Conservation (phyloP, 2,113 vertebrate species). For the Chaetodon auriga region DNA sequence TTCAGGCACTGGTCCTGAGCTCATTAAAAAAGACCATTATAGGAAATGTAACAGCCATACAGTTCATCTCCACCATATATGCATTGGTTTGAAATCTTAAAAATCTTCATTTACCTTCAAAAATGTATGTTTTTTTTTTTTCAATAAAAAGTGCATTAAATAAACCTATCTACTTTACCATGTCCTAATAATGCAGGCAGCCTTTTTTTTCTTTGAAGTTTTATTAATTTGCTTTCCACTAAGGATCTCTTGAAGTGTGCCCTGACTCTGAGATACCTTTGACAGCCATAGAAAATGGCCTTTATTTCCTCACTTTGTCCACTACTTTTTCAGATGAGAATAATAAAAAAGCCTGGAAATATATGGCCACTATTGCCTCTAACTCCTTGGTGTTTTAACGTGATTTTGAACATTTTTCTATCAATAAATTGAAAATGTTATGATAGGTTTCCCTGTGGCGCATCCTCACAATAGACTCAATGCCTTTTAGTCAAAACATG, state of each 20-base stretch:
- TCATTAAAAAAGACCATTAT: slow-evolving; percentile 61
- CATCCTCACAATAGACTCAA: neutral
- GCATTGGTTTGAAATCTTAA: neutral
- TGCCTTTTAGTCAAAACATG: neutral
- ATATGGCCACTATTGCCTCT: neutral
- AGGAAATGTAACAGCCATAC: slow-evolving; percentile 9
- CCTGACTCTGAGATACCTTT: neutral
- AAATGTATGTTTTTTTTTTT: neutral
- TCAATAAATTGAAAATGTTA: neutral
- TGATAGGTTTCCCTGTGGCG: neutral
- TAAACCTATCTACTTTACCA: neutral
- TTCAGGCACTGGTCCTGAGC: slow-evolving; percentile 51
- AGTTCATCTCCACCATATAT: neutral
- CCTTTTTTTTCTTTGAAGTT: neutral
- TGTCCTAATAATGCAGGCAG: too few relatives aligned
- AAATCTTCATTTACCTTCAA: neutral
- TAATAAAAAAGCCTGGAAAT: neutral
- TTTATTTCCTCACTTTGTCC: too few relatives aligned
- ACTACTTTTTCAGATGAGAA: neutral
- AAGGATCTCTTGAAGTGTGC: neutral
- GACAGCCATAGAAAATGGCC: neutral
- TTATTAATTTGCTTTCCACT: neutral
- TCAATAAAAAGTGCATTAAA: neutral
- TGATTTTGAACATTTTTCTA: neutral
- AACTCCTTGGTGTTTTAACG: neutral